These are phyloP conservation scores for Sicus ferrugineus DNA, from an alignment of 2,888 invertebrate genomes.

Conservation along the genomic window DNA sequence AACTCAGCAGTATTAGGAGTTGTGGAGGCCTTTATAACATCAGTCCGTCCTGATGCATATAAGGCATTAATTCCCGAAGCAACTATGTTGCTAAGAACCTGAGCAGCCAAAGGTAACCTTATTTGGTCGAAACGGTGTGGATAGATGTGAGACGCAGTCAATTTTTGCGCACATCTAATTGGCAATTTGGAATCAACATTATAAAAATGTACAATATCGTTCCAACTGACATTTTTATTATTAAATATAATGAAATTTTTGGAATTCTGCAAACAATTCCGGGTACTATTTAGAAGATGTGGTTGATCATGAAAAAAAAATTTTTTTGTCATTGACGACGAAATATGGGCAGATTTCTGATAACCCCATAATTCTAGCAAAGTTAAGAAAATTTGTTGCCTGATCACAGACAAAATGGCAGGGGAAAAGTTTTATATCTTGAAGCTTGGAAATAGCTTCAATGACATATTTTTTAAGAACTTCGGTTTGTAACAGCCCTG, in stretches of 20 bases:
- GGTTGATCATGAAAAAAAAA: no score
- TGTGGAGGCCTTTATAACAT: no score
- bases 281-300: no score
- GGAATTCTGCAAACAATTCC: conserved; percentile 3
- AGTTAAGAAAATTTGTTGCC: conserved; percentile 11
- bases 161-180: no score
- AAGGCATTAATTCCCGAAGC: no score
- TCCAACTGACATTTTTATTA: conserved; percentile 13
- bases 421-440: no score
- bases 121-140: not conserved
- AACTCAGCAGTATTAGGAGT: no score
- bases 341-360: conserved; percentile 19
- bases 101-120: no score
- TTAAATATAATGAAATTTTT: conserved; percentile 18
- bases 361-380: conserved; percentile 23
- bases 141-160: not conserved
- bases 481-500: conserved; percentile 8
- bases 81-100: no score
- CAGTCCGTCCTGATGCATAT: no score
- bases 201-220: conserved; percentile 14
- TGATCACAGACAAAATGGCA: conserved; percentile 30
- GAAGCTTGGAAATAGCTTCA: conserved; percentile 14
- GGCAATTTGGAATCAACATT: no score
- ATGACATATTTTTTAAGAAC: conserved; percentile 26
- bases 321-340: conserved; percentile 26